Evolutionary conservation across 2,797 vertebrate species (phyloP).

Genomic region (Sardinella longiceps): DNA sequence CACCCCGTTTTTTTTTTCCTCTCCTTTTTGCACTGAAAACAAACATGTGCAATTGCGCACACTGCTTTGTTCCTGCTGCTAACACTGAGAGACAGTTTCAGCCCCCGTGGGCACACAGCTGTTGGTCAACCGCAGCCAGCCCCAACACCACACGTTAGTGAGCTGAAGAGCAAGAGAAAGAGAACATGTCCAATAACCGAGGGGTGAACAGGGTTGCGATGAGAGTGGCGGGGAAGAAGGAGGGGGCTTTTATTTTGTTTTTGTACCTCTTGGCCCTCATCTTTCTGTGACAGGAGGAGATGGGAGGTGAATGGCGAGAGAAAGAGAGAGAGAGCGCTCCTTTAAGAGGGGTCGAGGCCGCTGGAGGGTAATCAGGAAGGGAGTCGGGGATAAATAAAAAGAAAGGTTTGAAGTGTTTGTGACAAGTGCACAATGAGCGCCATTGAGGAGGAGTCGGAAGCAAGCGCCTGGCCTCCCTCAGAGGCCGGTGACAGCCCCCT

Average conservation of each 20-base stretch:
- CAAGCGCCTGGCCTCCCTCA: constrained; percentile 48
- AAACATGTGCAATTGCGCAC: not conserved
- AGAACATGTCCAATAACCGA: not conserved
- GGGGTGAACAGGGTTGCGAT: too few species aligned
- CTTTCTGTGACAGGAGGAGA: not conserved
- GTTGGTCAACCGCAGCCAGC: not conserved
- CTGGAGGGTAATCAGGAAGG: not conserved
- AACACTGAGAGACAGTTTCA: not conserved
- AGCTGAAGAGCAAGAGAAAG: not conserved
- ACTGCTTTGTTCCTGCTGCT: not conserved
- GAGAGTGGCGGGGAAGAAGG: too few species aligned
- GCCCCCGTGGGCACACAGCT: not conserved
- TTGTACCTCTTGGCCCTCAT: not conserved
- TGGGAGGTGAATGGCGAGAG: constrained; percentile 14
- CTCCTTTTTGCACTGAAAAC: not conserved
- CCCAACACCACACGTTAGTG: not conserved
- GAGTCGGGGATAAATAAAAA: not conserved
- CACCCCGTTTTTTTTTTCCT: not conserved
- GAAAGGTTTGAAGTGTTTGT: constrained; percentile 45
- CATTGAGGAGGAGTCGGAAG: constrained; percentile 58
- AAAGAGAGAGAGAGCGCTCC: constrained; percentile 20
- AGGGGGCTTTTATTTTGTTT: not conserved
- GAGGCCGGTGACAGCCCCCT: constrained; percentile 45
- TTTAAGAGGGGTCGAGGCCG: constrained; percentile 34
- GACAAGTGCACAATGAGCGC: constrained; percentile 52